Evolutionary conservation across 2,797 vertebrate genomes (phyloP).

Genomic region (Lerista edwardsae): DNA sequence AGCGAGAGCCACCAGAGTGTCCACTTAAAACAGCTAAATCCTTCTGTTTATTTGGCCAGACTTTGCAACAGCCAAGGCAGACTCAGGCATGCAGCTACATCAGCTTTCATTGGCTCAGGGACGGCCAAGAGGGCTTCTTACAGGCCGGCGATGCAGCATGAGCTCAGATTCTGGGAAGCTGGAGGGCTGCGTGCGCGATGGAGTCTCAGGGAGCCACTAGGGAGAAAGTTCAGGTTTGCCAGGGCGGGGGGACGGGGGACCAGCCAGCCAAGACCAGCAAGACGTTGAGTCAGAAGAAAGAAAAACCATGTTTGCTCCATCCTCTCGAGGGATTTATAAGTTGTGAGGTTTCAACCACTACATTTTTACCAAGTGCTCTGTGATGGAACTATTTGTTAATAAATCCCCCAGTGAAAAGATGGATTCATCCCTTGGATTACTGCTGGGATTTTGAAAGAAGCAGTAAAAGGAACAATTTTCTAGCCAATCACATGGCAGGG

Average conservation of each 20-base stretch:
- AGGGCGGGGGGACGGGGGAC: background rate
- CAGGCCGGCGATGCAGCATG: background rate
- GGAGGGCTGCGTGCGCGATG: background rate
- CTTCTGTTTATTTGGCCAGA: constrained; percentile 1
- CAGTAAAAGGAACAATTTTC: background rate
- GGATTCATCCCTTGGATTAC: background rate
- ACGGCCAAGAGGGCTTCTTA: background rate
- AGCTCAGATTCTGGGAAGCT: background rate
- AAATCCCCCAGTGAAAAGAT: background rate
- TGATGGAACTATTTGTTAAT: background rate
- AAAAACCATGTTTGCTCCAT: background rate
- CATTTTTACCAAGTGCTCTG: background rate
- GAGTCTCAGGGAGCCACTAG: constrained; percentile 14
- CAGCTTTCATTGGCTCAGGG: background rate
- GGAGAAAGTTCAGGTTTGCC: background rate
- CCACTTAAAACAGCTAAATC: constrained; percentile 9
- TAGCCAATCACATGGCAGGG: background rate
- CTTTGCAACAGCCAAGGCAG: background rate
- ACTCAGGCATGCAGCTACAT: background rate
- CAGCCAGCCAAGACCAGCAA: background rate
- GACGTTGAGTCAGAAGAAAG: background rate
- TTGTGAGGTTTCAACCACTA: background rate
- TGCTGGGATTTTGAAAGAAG: background rate
- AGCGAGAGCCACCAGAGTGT: background rate
- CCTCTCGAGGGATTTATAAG: background rate